Base-by-base conservation (phyloP, 2,797 vertebrate species). In the Sebastes cheni region DNA sequence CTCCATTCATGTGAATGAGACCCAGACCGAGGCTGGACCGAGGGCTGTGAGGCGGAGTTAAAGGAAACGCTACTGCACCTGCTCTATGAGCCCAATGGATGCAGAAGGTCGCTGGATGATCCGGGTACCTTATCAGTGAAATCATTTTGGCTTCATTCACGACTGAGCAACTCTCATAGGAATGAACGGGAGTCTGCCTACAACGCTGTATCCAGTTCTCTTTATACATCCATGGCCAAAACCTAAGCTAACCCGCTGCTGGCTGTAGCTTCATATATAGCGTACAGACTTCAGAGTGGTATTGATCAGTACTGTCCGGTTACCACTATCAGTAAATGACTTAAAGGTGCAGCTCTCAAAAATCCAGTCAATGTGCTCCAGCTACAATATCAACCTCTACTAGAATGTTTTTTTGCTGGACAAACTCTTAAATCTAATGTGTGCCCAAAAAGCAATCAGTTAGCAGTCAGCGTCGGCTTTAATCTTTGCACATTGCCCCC, bases 401-500 rank as follows among this genome's bases (percentile, higher is more conserved):
- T 54, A 39, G 25, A 56, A 23, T 42, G 20, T 32, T 4, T 11
- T 64, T 58, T 39, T 55, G 32, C 61, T 29, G 30, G 46, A 27
- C 30, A 23, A 59, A 46, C 25, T 23, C 25, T 29, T 56, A 34
- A 6, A 62, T 23, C 3, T 8, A n/a, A 23, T 18, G 12, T 34
- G 3, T n/a, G 20, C n/a, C 54, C 14, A 13, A 25, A 55, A 55
- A 22, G 12, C 18, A 25, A 52, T n/a, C 6, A n/a, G 9, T 67
- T 42, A 16, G 0, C 39, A 42, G 39, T 42, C 39, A 42, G 16
- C 16, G 16, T 46, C 6, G 20, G 58, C 67, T 72, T 64, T 80
- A 62, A 72, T 71, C 64, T 83, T 11, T 82, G 27, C 80, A 30
- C 25, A 1, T 78, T 55, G 66, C 59, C 67, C 54, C 83, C 78